These are phyloP conservation scores for Eupithecia dodoneata DNA, from an alignment of 2,888 invertebrate species.

Conservation along the genomic window DNA sequence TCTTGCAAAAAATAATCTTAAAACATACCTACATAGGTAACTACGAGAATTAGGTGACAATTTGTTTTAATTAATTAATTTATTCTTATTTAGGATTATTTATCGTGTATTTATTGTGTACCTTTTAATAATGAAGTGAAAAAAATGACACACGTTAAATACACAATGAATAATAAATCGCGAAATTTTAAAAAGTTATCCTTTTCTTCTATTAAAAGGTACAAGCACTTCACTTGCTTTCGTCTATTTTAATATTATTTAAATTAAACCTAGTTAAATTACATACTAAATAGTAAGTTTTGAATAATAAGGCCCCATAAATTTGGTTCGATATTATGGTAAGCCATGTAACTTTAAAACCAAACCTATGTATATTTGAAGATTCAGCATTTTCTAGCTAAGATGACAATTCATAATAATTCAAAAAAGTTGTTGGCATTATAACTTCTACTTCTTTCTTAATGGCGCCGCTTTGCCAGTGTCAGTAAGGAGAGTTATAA, in stretches of 20 bases:
- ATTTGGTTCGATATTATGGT: conserved; percentile 7
- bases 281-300: neutral
- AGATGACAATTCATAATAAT: no score
- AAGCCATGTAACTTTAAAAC: neutral
- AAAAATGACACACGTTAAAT: no score
- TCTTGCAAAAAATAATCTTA: neutral
- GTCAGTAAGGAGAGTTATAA: no score
- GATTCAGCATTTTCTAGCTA: neutral
- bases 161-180: no score
- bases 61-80: neutral
- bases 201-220: neutral
- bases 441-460: no score
- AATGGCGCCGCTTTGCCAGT: no score
- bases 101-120: no score
- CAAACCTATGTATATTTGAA: neutral
- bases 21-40: neutral
- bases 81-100: no score
- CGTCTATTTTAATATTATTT: neutral
- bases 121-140: no score
- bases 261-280: neutral
- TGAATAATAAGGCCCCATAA: conserved; percentile 1
- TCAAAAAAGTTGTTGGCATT: no score
- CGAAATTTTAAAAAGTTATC: neutral
- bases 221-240: neutral
- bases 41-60: neutral